Conservation (phyloP, 2,113 vertebrate species). For the Corythaeola cristata region DNA sequence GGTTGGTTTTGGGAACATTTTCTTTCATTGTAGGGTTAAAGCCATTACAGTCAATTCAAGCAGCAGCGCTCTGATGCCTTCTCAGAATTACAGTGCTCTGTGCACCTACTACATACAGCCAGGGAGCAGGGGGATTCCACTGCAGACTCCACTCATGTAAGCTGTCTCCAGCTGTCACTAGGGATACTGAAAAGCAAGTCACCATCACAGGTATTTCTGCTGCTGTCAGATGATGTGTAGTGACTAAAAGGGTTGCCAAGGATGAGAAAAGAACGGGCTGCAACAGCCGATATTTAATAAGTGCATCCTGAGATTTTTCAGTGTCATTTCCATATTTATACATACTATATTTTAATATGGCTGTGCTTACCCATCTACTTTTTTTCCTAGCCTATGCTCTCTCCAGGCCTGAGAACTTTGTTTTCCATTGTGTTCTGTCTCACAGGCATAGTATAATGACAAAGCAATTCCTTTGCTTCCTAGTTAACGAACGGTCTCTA, state of each 20-base stretch:
- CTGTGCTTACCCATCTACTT: neutral
- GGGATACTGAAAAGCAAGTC: neutral
- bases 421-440: neutral
- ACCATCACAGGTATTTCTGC: neutral
- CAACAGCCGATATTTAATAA: neutral
- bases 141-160: neutral
- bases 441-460: neutral
- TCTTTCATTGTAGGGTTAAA: neutral
- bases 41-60: neutral
- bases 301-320: neutral
- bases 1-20: neutral
- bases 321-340: neutral
- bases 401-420: neutral
- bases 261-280: neutral
- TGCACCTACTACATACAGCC: neutral
- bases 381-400: neutral
- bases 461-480: neutral
- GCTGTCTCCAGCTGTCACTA: neutral
- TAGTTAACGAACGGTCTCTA: constrained; percentile 14
- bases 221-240: neutral
- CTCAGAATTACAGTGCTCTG: neutral
- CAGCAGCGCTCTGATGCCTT: neutral
- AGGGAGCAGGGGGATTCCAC: neutral
- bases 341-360: neutral
- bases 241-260: neutral